Base-by-base conservation (phyloP, 2,797 vertebrate genomes). In the Threskiornis aethiopicus region DNA sequence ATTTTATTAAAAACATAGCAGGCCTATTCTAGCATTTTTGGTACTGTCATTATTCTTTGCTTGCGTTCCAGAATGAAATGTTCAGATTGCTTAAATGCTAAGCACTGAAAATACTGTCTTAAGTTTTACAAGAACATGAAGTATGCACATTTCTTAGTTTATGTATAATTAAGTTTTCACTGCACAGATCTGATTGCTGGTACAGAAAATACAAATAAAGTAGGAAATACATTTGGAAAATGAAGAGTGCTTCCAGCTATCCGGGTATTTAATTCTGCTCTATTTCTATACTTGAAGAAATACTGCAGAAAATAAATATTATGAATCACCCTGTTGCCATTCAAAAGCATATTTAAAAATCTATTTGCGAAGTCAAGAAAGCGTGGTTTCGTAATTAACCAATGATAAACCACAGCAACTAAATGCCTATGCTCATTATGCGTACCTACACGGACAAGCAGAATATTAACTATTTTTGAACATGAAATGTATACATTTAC, bases 171-270 rank as follows among this genome's bases (percentile, higher is more conserved):
- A 86, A 88, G 26, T 77, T 89, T 70, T 51, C 59, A 85, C 31
- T 57, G 47, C 72, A 88, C 35, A 90, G 61, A 91, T 71, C 61
- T 67, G 71, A 88, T 9, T 90, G 61, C 49, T 80, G 35, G 51
- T 78, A 94, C 13, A 77, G 83, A 86, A 92, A 95, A 86, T 33
- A 77, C 21, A 96, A 89, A 88, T 84, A 35, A 92, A 46, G 51
- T 22, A 44, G 25, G 41, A 93, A 93, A 71, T 54, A 90, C 5
- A 69, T 54, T 57, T 62, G 47, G 57, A 52, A 59, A 78, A 77
- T 58, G 31, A 84, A 89, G 89, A 91, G 55, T 70, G 55, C 25
- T 95, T 86, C 78, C 44, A 93, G 49, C 44, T 90, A 66, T 41
- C 62, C n/a, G 75, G 55, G 76, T 66, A 88, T 70, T 89, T 80